Base-by-base conservation (phyloP, 2,888 invertebrate genomes). In the Nemurella pictetii region DNA sequence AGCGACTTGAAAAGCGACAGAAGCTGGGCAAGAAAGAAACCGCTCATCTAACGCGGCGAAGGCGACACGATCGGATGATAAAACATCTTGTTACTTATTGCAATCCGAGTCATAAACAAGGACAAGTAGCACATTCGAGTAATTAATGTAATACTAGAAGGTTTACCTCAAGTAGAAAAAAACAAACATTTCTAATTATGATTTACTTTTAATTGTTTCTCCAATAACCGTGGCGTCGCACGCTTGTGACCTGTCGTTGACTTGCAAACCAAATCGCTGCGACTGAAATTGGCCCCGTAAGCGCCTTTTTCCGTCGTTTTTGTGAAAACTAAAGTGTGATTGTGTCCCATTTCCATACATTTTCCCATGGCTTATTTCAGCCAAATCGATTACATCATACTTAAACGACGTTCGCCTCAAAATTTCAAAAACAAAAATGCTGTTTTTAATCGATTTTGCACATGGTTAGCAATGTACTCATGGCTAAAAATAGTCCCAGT, bases 101-200 rank as follows among this genome's bases (percentile, higher is more conserved):
- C 26, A n/a, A n/a, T 25, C 75, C 27, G 26, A 75, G 75, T 75
- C 12, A 75, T 75, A 27, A 75, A 75, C 75, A 75, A 75, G 75
- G 75, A 75, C 75, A 75, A 75, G 75, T 75, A 75, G 75, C 27
- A 55, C 55, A 55, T 55, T 55, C 55, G 55, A 15, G 55, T 20
- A 55, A 12, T 55, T 55, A 55, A 55, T 55, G 3, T 55, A 55
- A 55, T 55, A 55, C 20, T 7, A 7, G 9, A 20, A 7, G 55
- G 3, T 55, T 55, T 55, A 55, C 55, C 55, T 55, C 2, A 55
- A 55, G 20, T 20, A 55, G 20, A 55, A 55, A 55, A 55, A 55
- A 3, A 55, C n/a, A 55, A 35, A 7, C 35, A 20, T 55, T 2
- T 12, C 9, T 55, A 55, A 55, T 55, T 55, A 55, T 55, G 55